Evolutionary conservation across 2,113 vertebrate genomes (phyloP), one percentile per base, ranked within the genome.

Genomic region (Phaethon lepturus): DNA sequence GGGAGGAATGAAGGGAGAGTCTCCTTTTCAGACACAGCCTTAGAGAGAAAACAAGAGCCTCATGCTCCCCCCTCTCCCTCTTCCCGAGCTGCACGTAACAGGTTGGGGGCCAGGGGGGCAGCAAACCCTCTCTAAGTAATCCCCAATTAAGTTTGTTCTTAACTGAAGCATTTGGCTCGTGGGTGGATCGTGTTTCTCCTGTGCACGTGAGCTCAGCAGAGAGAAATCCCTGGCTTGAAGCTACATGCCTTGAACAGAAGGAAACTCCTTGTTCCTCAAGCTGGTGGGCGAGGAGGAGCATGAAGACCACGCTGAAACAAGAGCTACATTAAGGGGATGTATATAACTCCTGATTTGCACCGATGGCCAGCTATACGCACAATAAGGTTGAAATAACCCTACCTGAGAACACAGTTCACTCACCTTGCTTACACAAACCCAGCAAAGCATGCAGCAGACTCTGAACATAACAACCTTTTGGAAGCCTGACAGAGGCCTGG

Each of bases 71-170:
- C 40, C 56, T 77, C 55, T 91, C 47, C 55, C 29, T 7, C 1
- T 18, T 64, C 59, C 77, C 2, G 4, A 69, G 77, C 72, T 50
- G 76, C 50, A 84, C 24, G 9, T 53, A 87, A 75, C 0, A 0
- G 91, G 62, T 31, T 64, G 66, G 56, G 77, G 29, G 63, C 20
- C 45, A 67, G 40, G 8, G 23, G 26, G 52, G 31, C 78, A 89
- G 55, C 50, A 88, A 97, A 71, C 63, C 66, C 75, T 77, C 88
- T 64, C 64, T 47, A 92, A 95, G 40, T 78, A 87, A 95, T 94
- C 64, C 35, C 24, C 80, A 87, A 79, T 85, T 85, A 97, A 50
- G 22, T 79, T 91, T 3, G 3, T 91, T 91, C 91, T 95, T 78
- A 76, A 79, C 49, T 50, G 80, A 92, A 92, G 55, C 72, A 82